Evolutionary conservation across 2,888 invertebrate species (phyloP), one percentile per base, ranked within the genome.

Genomic region (Opisthograptis luteolata): DNA sequence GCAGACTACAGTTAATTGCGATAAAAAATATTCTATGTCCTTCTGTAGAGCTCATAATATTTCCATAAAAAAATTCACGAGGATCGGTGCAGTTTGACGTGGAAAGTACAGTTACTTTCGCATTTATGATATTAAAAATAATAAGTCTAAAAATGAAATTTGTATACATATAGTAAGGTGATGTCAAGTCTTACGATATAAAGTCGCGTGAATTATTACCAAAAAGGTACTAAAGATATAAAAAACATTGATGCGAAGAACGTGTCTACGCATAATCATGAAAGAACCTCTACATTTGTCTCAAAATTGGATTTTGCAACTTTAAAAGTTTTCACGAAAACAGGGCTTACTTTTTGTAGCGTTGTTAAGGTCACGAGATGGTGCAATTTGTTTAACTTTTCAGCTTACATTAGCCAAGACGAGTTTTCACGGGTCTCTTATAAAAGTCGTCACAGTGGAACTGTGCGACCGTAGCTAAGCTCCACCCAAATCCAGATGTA

Each of bases 351-450:
- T 50, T 55, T 49, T 52, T 51, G 45, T 43, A 46, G 40, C 44
- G 53, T 62, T 58, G 51, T 46, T 51, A 63, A 67, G 66, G 67
- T 63, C 66, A 62, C 64, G 34, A 58, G 64, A 58, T 59, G 60
- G 63, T 73, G 76, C 79, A 82, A 82, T 83, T 82, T 83, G 81
- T 84, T 80, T 79, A 82, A 85, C 78, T 84, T 85, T 84, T 79
- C 79, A 80, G 78, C 77, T 79, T 75, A 81, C 79, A 84, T 84
- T 81, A 82, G 69, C 76, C 67, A 66, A 74, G 79, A 81, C 78
- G 81, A 84, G 82, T 79, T 85, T 81, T 65, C 76, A 66, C 68
- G 62, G 76, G 70, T 70, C 72, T 68, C 76, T 77, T 72, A 76
- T 75, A 75, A 79, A 81, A 83, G 76, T 78, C 79, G 64, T 12